Percentiles rank a stretch among this genome's conserved stretches.
Conservation (phyloP, 2,888 invertebrate species). For the Chymomyza amoena region DNA sequence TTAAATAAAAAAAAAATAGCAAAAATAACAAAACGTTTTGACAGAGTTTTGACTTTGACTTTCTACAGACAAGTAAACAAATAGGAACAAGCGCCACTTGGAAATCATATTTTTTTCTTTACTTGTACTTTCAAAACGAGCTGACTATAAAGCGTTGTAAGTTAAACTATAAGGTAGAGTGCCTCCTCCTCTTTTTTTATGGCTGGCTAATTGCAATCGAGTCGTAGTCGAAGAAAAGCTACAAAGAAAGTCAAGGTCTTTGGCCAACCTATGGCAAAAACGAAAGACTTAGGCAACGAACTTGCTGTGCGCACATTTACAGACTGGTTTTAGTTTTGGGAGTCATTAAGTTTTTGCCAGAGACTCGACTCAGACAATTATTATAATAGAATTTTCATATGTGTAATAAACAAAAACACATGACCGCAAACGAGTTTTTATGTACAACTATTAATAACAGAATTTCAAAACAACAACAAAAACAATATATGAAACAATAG, state of each 20-base stretch:
- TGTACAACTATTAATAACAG: slow-evolving; percentile 54
- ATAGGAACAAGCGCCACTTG: not conserved
- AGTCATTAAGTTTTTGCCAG: slow-evolving; percentile 47
- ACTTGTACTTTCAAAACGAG: slow-evolving; percentile 48
- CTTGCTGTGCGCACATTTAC: slow-evolving; percentile 24
- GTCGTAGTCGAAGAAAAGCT: slow-evolving; percentile 34
- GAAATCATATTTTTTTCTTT: not conserved
- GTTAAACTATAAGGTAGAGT: slow-evolving; percentile 38
- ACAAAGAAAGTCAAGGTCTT: slow-evolving; percentile 68
- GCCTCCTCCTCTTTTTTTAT: slow-evolving; percentile 28
- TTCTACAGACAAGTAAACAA: slow-evolving; percentile 52
- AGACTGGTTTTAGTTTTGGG: slow-evolving; percentile 11
- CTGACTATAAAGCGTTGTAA: slow-evolving; percentile 36
- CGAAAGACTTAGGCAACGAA: slow-evolving; percentile 35
- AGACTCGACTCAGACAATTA: slow-evolving; percentile 56
- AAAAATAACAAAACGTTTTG: slow-evolving; percentile 47
- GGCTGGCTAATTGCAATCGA: slow-evolving; percentile 51
- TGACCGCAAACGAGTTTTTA: slow-evolving; percentile 45
- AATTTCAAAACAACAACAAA: slow-evolving; percentile 44
- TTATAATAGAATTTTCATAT: slow-evolving; percentile 64
- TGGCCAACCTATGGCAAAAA: slow-evolving; percentile 14
- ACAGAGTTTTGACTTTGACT: slow-evolving; percentile 51
- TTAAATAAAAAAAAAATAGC: slow-evolving; percentile 41
- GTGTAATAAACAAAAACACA: slow-evolving; percentile 46
- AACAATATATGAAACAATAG: slow-evolving; percentile 10